phyloP scores from a whole-genome alignment of 37 sponge, comb jelly and placozoan genomes.

The Cladorhizidae sp. region DNA sequence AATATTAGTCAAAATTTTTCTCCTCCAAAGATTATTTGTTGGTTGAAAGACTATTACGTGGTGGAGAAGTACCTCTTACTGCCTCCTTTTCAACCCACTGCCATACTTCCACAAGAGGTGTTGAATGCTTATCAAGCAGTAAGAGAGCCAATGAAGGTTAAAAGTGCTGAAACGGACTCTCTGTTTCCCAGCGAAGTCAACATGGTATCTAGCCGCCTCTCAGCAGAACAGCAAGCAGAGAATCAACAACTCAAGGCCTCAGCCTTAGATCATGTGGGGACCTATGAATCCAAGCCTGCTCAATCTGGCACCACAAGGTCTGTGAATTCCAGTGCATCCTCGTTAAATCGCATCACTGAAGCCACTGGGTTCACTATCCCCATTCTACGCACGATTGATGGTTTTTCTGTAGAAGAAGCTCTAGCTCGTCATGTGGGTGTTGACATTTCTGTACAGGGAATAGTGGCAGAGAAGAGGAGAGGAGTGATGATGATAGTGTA shows the following conservation, averaged over 20 bases:
- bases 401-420: slow-evolving; percentile 81
- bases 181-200: slow-evolving; percentile 2
- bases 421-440: slow-evolving; percentile 93
- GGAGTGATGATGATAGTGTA: slow-evolving; percentile 82
- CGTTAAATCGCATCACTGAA: slow-evolving; percentile 19
- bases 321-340: slow-evolving; percentile 12
- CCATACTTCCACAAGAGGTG: slow-evolving; percentile 78
- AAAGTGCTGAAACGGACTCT: background rate
- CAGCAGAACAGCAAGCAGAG: background rate
- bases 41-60: slow-evolving; percentile 71
- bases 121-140: slow-evolving; percentile 61
- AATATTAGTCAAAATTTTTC: no score
- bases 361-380: slow-evolving; percentile 2
- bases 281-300: slow-evolving; percentile 8
- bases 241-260: background rate
- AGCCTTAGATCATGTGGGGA: background rate
- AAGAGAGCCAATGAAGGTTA: background rate
- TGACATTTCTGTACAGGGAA: slow-evolving; percentile 82
- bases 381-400: slow-evolving; percentile 45
- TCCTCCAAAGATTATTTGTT: slow-evolving; percentile 61
- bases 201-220: background rate
- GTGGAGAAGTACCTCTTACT: slow-evolving; percentile 72
- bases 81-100: slow-evolving; percentile 81
- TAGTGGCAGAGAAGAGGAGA: slow-evolving; percentile 56
- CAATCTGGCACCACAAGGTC: slow-evolving; percentile 23